Conservation (phyloP, 2,797 vertebrate genomes). For the Galagoides demidoff region DNA sequence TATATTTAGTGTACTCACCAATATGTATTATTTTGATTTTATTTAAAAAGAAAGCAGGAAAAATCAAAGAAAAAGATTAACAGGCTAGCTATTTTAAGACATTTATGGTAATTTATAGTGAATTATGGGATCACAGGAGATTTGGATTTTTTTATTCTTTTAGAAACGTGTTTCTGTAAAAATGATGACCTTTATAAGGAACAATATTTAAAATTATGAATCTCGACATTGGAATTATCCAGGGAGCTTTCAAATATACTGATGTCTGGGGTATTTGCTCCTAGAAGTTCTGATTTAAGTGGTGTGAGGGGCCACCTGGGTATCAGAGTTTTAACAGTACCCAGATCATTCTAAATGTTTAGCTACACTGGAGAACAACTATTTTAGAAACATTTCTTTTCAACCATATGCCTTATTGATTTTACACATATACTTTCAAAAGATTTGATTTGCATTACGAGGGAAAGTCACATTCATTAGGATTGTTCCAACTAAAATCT, state of each 20-base stretch:
- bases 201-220: not conserved
- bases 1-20: not conserved
- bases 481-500: not conserved
- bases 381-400: not conserved
- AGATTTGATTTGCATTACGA: not conserved
- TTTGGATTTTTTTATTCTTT: not conserved
- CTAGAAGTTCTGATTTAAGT: not conserved
- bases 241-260: not conserved
- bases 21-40: not conserved
- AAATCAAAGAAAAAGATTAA: not conserved
- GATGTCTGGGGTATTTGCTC: not conserved
- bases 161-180: not conserved
- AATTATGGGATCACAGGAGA: not conserved
- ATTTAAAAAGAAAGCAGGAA: not conserved
- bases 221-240: not conserved
- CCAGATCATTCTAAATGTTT: not conserved
- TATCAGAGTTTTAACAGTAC: not conserved
- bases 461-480: not conserved
- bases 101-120: not conserved
- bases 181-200: not conserved
- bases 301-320: not conserved
- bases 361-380: not conserved
- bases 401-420: not conserved
- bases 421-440: constrained; percentile 4
- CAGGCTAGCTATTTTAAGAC: not conserved